Evolutionary conservation across 2,888 invertebrate genomes (phyloP).

Genomic region (Periphyllus acericola): DNA sequence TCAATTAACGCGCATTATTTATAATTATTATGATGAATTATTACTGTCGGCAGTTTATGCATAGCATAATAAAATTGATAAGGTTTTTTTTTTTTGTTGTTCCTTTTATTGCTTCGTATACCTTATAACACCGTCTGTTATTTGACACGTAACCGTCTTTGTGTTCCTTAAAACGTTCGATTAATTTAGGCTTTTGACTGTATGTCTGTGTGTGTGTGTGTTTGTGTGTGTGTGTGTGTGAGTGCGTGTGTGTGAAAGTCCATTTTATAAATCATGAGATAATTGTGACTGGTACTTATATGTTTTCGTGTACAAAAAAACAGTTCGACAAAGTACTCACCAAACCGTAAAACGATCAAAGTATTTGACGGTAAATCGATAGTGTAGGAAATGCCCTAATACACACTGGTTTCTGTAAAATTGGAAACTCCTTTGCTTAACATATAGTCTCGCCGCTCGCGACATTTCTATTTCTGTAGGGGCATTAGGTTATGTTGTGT

Average conservation of each 20-base stretch:
- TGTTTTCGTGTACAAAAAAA: background rate
- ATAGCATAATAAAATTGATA: background rate
- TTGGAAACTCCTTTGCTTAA: slow-evolving; percentile 22
- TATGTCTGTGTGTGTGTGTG: background rate
- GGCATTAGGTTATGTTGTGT: slow-evolving; percentile 61
- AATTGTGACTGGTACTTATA: background rate
- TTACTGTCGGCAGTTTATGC: background rate
- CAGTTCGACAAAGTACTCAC: background rate
- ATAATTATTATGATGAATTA: background rate
- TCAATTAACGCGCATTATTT: background rate
- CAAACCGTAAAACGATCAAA: background rate
- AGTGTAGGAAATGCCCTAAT: background rate
- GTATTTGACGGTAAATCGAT: background rate
- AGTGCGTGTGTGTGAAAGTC: background rate
- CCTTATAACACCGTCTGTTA: background rate
- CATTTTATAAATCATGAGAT: background rate
- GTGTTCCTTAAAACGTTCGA: background rate
- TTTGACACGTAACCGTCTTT: background rate
- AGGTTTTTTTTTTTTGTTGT: background rate
- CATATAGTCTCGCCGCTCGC: slow-evolving; percentile 4
- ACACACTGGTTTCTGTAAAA: slow-evolving; percentile 28
- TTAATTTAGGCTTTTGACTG: background rate
- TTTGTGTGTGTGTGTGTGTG: too few species aligned
- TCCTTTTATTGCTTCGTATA: background rate
- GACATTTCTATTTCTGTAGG: slow-evolving; percentile 61